Percentiles rank a stretch among this genome's conserved stretches.
Conservation (phyloP, 2,888 invertebrate species). For the Rhogogaster chlorosoma region DNA sequence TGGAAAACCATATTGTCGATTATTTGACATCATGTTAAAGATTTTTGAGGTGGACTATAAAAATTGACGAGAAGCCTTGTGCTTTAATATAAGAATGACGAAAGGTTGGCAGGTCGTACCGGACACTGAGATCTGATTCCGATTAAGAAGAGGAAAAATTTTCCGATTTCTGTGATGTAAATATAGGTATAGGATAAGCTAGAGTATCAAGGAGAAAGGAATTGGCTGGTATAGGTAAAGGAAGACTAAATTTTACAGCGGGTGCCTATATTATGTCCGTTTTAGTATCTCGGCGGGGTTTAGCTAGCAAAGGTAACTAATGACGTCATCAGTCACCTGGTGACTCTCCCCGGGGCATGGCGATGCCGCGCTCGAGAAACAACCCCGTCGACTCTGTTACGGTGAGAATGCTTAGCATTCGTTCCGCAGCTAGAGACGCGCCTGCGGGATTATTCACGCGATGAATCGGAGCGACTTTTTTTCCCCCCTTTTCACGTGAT, state of each 20-base stretch:
- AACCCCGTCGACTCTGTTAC: constrained; percentile 46
- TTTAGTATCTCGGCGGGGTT: neutral
- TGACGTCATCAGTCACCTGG: constrained; percentile 74
- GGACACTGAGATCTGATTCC: no score
- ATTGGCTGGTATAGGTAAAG: no score
- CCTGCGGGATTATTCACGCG: constrained; percentile 43
- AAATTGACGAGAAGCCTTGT: no score
- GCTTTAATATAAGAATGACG: no score
- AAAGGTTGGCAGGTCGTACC: no score
- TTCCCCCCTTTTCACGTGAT: neutral
- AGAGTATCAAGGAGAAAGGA: neutral
- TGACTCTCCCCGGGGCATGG: constrained; percentile 65
- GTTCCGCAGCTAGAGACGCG: constrained; percentile 36
- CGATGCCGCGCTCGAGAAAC: constrained; percentile 8
- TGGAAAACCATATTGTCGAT: no score
- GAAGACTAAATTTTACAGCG: neutral
- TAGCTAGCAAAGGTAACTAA: constrained; percentile 66
- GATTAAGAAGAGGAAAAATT: no score
- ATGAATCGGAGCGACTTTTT: constrained; percentile 37
- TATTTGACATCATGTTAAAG: no score
- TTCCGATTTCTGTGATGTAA: neutral
- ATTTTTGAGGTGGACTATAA: no score
- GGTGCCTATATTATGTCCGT: neutral
- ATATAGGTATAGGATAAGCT: neutral
- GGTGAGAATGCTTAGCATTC: constrained; percentile 43